A percentile compares a stretch with the other conserved stretches of the same genome.
Evolutionary conservation across 1,140 invertebrate species (phyloP).

Genomic region (Agrypnia vestita): DNA sequence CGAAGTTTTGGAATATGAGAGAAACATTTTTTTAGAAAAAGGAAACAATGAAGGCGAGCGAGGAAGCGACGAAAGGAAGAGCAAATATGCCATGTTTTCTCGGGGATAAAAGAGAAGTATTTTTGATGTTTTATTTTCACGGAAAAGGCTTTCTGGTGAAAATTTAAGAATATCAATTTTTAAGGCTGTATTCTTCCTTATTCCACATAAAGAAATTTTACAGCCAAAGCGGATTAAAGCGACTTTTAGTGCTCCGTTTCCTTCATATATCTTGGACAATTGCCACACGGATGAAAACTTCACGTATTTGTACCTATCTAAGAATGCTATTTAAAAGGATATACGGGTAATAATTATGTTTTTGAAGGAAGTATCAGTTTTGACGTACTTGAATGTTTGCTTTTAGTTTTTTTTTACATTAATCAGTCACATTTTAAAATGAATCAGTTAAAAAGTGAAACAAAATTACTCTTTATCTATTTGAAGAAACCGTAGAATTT

Average conservation of each 20-base stretch:
- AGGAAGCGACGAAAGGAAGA: not conserved
- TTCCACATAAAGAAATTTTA: slow-evolving; percentile 30
- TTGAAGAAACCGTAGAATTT: no score
- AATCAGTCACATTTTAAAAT: no score
- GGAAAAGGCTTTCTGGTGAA: slow-evolving; percentile 9
- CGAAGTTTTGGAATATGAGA: no score
- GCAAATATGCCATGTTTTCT: not conserved
- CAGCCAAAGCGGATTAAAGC: slow-evolving; percentile 12
- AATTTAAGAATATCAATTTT: slow-evolving; percentile 27
- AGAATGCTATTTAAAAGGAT: not conserved
- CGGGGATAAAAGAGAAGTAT: slow-evolving; percentile 16
- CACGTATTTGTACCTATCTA: not conserved
- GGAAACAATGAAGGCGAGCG: not conserved
- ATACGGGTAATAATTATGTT: no score
- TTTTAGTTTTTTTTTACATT: no score
- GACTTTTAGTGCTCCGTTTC: not conserved
- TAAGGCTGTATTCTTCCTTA: slow-evolving; percentile 11
- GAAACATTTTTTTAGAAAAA: no score
- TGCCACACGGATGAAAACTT: slow-evolving; percentile 4
- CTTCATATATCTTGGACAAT: slow-evolving; percentile 1
- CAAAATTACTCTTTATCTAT: no score
- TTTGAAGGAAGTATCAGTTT: no score
- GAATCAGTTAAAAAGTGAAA: no score
- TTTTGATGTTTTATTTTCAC: slow-evolving; percentile 24
- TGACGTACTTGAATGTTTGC: no score